These are phyloP conservation scores for Lasioglossum albipes DNA, from an alignment of 1,140 invertebrate species.

Conservation along the genomic window DNA sequence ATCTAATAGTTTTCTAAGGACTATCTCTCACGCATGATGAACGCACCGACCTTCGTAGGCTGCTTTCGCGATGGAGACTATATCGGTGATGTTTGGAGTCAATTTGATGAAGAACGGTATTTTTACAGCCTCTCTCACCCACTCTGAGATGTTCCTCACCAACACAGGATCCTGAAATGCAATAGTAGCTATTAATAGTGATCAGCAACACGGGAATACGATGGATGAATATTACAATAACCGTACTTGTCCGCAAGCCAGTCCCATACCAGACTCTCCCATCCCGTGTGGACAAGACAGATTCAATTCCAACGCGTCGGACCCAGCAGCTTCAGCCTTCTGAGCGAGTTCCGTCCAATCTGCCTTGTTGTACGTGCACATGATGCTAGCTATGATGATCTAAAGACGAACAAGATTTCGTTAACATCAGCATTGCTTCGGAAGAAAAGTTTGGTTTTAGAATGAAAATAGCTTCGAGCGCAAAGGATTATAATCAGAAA, in stretches of 20 bases:
- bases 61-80: conserved; percentile 92
- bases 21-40: too few relatives aligned
- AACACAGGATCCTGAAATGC: conserved; percentile 87
- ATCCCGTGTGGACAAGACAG: conserved; percentile 99
- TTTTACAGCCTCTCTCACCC: conserved; percentile 91
- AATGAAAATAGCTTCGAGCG: too few relatives aligned
- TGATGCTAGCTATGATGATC: conserved; percentile 98
- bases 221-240: background rate
- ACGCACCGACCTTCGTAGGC: conserved; percentile 88
- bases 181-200: background rate
- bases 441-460: too few relatives aligned
- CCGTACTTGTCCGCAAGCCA: conserved; percentile 96
- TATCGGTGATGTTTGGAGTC: conserved; percentile 98
- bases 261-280: conserved; percentile 98
- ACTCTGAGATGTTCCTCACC: conserved; percentile 93
- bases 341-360: conserved; percentile 94
- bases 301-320: conserved; percentile 97
- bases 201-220: background rate
- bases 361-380: conserved; percentile 92
- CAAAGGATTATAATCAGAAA: conserved; percentile 50
- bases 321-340: conserved; percentile 90
- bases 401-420: conserved; percentile 67
- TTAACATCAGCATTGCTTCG: background rate
- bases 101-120: conserved; percentile 99
- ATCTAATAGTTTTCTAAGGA: too few relatives aligned